Evolutionary conservation across 1,140 invertebrate species (phyloP).

Genomic region (Bombus breviceps): DNA sequence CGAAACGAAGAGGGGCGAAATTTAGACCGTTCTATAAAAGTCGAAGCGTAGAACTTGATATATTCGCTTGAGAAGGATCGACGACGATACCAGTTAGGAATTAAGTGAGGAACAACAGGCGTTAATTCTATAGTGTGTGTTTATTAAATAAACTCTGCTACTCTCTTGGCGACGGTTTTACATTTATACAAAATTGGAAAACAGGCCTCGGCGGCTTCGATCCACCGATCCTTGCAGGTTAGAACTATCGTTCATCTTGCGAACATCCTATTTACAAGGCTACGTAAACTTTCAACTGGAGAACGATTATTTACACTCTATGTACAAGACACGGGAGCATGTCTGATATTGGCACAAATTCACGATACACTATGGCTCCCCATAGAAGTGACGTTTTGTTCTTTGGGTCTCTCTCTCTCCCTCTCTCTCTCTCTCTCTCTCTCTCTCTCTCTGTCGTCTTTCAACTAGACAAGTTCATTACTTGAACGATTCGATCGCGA

Average conservation of each 20-base stretch:
- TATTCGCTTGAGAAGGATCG: neutral
- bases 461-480: neutral
- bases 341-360: conserved; percentile 53
- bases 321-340: conserved; percentile 46
- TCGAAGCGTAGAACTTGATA: neutral
- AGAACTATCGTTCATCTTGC: neutral
- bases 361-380: neutral
- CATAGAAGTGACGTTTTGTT: neutral
- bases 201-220: neutral
- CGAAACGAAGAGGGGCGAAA: no score
- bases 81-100: neutral
- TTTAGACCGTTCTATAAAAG: no score
- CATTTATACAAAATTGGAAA: conserved; percentile 80
- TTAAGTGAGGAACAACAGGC: neutral
- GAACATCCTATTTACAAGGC: conserved; percentile 54
- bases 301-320: conserved; percentile 58
- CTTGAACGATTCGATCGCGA: neutral
- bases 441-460: neutral
- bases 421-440: neutral
- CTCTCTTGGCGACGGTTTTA: conserved; percentile 68
- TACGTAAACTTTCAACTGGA: neutral
- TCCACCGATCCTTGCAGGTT: neutral
- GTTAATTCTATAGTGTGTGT: conserved; percentile 50
- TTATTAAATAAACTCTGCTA: conserved; percentile 75
- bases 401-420: neutral